A percentile compares a stretch with the other conserved stretches of the same genome.
phyloP scores from a whole-genome alignment of 2,113 vertebrate genomes.

The Hiodon tergisus region DNA sequence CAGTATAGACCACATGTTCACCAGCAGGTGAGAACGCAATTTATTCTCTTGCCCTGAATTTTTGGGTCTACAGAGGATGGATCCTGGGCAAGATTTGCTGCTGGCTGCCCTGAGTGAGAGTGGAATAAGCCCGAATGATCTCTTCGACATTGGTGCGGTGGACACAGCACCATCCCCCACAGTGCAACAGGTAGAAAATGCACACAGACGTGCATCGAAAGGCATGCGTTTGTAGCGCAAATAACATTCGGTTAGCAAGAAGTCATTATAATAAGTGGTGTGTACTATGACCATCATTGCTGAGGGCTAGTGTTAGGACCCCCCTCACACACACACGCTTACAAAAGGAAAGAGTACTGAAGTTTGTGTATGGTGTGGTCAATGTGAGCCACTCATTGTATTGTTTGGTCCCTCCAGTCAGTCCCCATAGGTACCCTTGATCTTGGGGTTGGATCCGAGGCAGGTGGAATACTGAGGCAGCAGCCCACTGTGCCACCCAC shows the following conservation, averaged over 20 bases:
- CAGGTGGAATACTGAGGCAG: slow-evolving; percentile 39
- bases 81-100: slow-evolving; percentile 96
- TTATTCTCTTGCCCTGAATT: not conserved
- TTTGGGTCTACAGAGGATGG: slow-evolving; percentile 76
- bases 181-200: slow-evolving; percentile 76
- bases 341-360: not conserved
- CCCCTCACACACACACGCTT: too few relatives aligned
- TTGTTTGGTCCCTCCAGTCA: slow-evolving; percentile 57
- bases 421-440: slow-evolving; percentile 80
- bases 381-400: not conserved
- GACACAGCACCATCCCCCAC: slow-evolving; percentile 70
- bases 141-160: slow-evolving; percentile 86
- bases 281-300: too few relatives aligned
- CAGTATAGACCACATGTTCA: too few relatives aligned
- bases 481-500: slow-evolving; percentile 64
- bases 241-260: too few relatives aligned
- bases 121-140: slow-evolving; percentile 95
- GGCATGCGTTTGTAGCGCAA: not conserved
- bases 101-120: slow-evolving; percentile 97
- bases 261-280: too few relatives aligned
- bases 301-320: too few relatives aligned
- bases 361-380: not conserved
- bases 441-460: slow-evolving; percentile 70
- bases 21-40: too few relatives aligned
- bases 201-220: not conserved